Base-by-base conservation (phyloP, 2,113 vertebrate genomes). In the Vidua macroura region DNA sequence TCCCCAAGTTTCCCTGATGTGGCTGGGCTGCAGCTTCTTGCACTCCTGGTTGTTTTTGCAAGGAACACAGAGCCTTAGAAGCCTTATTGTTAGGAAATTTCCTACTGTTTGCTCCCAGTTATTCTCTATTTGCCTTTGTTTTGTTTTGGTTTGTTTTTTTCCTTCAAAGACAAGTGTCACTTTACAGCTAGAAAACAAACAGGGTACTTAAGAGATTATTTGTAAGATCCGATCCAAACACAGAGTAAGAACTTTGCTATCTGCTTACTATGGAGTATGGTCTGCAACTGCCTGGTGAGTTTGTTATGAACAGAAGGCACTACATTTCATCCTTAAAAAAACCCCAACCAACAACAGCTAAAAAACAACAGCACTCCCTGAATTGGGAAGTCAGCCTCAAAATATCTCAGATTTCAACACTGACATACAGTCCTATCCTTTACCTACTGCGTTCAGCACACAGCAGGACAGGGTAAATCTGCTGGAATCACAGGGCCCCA, bases 121-220 rank as follows among this genome's bases (percentile, higher is more conserved):
- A 69, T 86, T 88, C 56, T 92, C 69, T 63, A 35, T 72, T 92
- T 95, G 69, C 67, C 52, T 97, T 95, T 86, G 88, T 35, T 86
- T 91, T 83, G 8, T 16, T 20, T 5, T 52, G 1, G 16, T 68
- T 33, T 59, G 5, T 5, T 28, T 43, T 62, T 78, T 92, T 35
- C 37, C 69, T 94, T 94, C 88, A 92, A 94, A 95, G 90, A 86
- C 83, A 88, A 75, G 80, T 72, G 73, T 92, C 52, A 1, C 69
- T 96, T 95, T 95, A 77, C 85, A 96, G 80, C 60, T 92, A 78
- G 73, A 84, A 93, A 95, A 83, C 75, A 95, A 91, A 92, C 60
- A 88, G 66, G 15, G 53, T 46, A 46, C 69, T 90, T 66, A 88
- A 62, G 66, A 46, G 83, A 93, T 78, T 95, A 82, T 66, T 92